phyloP scores from a whole-genome alignment of 2,797 vertebrate genomes.

The Acipenser oxyrinchus region DNA sequence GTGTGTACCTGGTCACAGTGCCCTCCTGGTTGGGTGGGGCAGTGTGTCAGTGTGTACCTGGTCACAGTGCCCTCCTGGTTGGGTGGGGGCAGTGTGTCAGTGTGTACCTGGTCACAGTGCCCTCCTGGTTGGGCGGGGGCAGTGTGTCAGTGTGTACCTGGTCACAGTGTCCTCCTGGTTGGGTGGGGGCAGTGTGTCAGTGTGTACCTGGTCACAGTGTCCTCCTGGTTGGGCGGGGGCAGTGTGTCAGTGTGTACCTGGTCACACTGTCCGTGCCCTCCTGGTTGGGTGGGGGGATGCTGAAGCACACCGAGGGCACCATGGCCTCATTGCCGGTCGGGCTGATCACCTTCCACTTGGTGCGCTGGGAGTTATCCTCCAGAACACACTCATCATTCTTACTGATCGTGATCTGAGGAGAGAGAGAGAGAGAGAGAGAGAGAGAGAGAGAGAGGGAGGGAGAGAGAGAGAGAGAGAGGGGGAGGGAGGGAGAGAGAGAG shows the following conservation, averaged over 20 bases:
- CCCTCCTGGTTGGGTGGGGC: too few relatives aligned
- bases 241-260: constrained; percentile 58
- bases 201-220: constrained; percentile 3
- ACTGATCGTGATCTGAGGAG: too few relatives aligned
- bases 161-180: neutral
- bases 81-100: neutral
- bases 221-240: neutral
- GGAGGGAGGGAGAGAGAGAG: too few relatives aligned
- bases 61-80: neutral
- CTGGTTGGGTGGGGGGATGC: constrained; percentile 83
- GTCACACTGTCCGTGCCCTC: constrained; percentile 80
- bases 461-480: neutral
- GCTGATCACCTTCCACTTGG: constrained; percentile 98
- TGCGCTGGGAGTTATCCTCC: constrained; percentile 92
- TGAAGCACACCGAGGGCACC: constrained; percentile 95
- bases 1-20: too few relatives aligned
- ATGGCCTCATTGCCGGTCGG: constrained; percentile 95
- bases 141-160: neutral
- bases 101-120: neutral
- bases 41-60: neutral
- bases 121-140: neutral
- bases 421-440: too few relatives aligned
- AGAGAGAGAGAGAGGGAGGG: too few relatives aligned
- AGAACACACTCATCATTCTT: constrained; percentile 92
- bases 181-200: too few relatives aligned